Conservation (phyloP, 2,797 vertebrate genomes). For the Threskiornis aethiopicus region DNA sequence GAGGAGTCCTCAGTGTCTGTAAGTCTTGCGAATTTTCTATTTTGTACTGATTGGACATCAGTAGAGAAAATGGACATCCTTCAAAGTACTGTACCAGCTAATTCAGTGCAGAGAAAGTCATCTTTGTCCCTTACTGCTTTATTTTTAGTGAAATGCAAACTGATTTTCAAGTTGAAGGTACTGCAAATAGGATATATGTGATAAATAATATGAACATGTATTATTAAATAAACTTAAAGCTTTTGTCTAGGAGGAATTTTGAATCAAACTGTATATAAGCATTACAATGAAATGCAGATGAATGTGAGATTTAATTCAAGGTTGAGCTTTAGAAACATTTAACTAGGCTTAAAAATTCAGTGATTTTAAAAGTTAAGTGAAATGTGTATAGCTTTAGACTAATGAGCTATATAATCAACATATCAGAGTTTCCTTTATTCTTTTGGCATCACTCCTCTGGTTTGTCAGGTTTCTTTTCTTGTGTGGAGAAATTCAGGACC, state of each 20-base stretch:
- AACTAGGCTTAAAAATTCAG: neutral
- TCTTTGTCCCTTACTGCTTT: neutral
- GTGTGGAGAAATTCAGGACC: neutral
- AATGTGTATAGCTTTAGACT: neutral
- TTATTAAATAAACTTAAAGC: neutral
- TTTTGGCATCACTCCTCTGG: neutral
- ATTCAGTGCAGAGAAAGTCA: neutral
- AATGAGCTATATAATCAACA: neutral
- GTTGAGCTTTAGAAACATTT: neutral
- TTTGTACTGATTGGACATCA: neutral
- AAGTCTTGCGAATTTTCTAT: neutral
- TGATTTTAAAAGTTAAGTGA: neutral
- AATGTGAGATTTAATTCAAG: neutral
- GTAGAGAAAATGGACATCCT: neutral
- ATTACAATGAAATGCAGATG: neutral
- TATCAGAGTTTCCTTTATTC: neutral
- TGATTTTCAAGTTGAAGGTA: neutral
- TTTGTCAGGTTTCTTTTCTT: neutral
- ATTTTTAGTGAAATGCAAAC: neutral
- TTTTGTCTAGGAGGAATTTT: neutral
- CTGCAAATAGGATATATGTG: neutral
- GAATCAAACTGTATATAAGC: neutral
- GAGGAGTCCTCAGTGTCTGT: neutral
- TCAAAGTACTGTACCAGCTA: neutral
- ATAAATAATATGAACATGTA: neutral